Conservation (phyloP, 2,888 invertebrate species). For the Chrysodeixis includens region DNA sequence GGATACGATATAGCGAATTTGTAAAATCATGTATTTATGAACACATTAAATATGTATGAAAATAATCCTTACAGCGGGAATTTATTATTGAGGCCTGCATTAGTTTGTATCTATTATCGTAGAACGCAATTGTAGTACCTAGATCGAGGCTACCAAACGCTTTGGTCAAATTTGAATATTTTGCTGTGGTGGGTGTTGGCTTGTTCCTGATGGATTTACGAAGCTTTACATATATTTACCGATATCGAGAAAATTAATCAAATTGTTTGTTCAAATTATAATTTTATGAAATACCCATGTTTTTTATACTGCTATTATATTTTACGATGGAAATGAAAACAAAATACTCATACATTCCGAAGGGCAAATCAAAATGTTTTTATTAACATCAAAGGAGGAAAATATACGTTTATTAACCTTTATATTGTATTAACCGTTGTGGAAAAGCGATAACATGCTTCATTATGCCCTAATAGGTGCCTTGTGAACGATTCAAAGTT, state of each 20-base stretch:
- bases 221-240: constrained; percentile 63
- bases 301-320: constrained; percentile 13
- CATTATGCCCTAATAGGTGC: constrained; percentile 14
- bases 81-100: constrained; percentile 19
- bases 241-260: constrained; percentile 67
- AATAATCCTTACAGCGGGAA: constrained; percentile 29
- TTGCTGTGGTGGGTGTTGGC: constrained; percentile 68
- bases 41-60: constrained; percentile 55
- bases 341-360: background rate
- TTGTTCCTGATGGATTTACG: constrained; percentile 68
- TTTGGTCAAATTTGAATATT: constrained; percentile 72
- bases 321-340: constrained; percentile 7
- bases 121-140: constrained; percentile 40
- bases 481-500: constrained; percentile 14
- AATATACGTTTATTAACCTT: constrained; percentile 9
- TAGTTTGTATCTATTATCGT: constrained; percentile 28
- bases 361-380: constrained; percentile 12
- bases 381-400: constrained; percentile 13
- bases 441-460: constrained; percentile 17
- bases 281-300: constrained; percentile 22
- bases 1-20: constrained; percentile 41
- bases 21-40: constrained; percentile 46
- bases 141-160: constrained; percentile 50
- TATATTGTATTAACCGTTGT: constrained; percentile 7
- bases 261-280: constrained; percentile 46